Evolutionary conservation across 2,113 vertebrate genomes (phyloP).

Genomic region (Anguilla japonica): DNA sequence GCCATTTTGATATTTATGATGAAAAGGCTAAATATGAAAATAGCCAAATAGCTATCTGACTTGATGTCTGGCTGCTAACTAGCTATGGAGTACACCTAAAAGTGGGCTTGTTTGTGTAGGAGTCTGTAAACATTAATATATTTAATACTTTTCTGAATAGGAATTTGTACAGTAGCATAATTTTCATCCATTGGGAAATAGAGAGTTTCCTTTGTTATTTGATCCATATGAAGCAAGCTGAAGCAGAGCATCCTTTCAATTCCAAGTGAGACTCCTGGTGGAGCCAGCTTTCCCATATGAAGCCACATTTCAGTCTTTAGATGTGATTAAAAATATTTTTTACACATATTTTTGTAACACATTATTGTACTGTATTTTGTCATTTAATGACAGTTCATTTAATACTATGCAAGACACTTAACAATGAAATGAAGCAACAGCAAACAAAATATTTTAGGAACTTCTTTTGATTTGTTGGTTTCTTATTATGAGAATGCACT

Average conservation of each 20-base stretch:
- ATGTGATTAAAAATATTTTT: background rate
- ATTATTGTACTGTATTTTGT: background rate
- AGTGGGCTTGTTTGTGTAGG: too few relatives aligned
- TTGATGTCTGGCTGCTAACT: too few relatives aligned
- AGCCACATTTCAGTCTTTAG: background rate
- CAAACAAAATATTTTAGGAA: background rate
- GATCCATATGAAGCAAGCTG: background rate
- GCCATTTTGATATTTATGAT: too few relatives aligned
- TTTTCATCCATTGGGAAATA: too few relatives aligned
- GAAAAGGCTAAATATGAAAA: too few relatives aligned
- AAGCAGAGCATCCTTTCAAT: background rate
- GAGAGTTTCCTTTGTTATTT: too few relatives aligned
- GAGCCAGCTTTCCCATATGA: background rate
- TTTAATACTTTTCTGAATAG: too few relatives aligned
- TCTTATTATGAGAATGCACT: conserved; percentile 1
- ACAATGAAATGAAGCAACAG: background rate
- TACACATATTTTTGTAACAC: background rate
- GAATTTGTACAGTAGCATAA: too few relatives aligned
- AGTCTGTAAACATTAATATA: too few relatives aligned
- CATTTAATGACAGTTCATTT: background rate
- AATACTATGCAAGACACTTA: background rate
- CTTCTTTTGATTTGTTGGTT: conserved; percentile 5
- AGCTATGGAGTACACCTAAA: too few relatives aligned
- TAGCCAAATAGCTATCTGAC: too few relatives aligned
- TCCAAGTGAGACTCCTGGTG: background rate